Conservation (phyloP, 2,797 vertebrate genomes). For the Kryptolebias ocellatus region DNA sequence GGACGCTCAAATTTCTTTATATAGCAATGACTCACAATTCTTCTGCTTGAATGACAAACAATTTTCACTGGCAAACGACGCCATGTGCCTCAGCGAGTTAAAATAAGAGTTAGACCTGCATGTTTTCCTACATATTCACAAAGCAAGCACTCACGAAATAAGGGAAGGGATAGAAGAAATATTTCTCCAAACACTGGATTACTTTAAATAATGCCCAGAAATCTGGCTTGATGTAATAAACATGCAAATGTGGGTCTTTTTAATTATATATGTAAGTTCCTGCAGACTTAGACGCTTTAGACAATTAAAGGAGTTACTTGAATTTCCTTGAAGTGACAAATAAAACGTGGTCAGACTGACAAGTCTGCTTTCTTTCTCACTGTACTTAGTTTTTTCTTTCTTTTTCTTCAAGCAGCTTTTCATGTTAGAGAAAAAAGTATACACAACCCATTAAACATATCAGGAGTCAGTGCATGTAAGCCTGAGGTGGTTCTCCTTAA, state of each 20-base stretch:
- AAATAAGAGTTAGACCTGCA: constrained; percentile 48
- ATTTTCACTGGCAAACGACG: constrained; percentile 63
- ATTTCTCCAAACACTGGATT: constrained; percentile 8
- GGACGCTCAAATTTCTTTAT: constrained; percentile 72
- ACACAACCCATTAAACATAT: constrained; percentile 61
- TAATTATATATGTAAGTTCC: constrained; percentile 56
- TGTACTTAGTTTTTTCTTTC: constrained; percentile 53
- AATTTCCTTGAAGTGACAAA: constrained; percentile 78
- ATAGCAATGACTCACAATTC: constrained; percentile 67
- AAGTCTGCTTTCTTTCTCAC: constrained; percentile 64
- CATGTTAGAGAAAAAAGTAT: constrained; percentile 56
- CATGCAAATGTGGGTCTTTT: constrained; percentile 58
- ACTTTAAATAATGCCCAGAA: constrained; percentile 22
- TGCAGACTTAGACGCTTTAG: constrained; percentile 67
- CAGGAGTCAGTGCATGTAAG: constrained; percentile 62
- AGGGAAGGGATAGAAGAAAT: constrained; percentile 1
- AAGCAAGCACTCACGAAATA: constrained; percentile 39
- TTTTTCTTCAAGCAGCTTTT: constrained; percentile 50
- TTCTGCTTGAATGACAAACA: constrained; percentile 62
- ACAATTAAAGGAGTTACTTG: constrained; percentile 76
- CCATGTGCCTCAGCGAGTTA: constrained; percentile 46
- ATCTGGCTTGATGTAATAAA: constrained; percentile 58
- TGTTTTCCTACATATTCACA: constrained; percentile 49
- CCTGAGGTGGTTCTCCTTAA: constrained; percentile 65
- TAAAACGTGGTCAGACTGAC: constrained; percentile 79